Conservation (phyloP, 2,888 invertebrate genomes). For the Plagodis pulveraria region DNA sequence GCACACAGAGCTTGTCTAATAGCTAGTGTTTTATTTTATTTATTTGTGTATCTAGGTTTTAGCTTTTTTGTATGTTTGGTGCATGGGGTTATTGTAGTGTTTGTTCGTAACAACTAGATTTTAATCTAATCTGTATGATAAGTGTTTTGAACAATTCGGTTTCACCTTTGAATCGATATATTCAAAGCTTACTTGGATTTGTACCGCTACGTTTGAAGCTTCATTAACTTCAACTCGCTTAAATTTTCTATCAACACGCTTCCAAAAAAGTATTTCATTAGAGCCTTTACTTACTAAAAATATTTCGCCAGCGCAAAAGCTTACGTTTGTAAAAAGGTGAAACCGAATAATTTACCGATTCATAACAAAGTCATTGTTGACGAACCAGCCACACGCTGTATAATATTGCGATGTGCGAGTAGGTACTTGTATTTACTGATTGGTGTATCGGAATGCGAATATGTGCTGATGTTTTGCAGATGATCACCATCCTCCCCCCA, state of each 20-base stretch:
- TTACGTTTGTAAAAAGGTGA: conserved; percentile 50
- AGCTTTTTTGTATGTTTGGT: conserved; percentile 60
- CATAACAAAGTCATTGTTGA: conserved; percentile 43
- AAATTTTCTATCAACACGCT: conserved; percentile 32
- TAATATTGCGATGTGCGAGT: conserved; percentile 69
- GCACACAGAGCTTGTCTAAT: conserved; percentile 68
- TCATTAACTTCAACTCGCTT: conserved; percentile 36
- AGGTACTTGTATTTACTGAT: conserved; percentile 70
- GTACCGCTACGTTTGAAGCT: conserved; percentile 32
- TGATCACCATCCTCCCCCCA: conserved; percentile 98
- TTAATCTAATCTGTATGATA: too few relatives aligned
- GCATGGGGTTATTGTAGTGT: conserved; percentile 69
- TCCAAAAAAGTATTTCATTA: conserved; percentile 22
- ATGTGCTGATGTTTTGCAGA: conserved; percentile 94
- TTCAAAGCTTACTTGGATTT: conserved; percentile 30
- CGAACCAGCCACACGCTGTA: conserved; percentile 64
- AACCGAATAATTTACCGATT: conserved; percentile 45
- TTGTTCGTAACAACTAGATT: conserved; percentile 37
- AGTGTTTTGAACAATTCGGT: conserved; percentile 48
- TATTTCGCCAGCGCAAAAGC: conserved; percentile 28
- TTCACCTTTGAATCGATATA: conserved; percentile 51
- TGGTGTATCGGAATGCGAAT: conserved; percentile 86
- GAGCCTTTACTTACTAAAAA: conserved; percentile 4
- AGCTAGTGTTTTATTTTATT: conserved; percentile 55
- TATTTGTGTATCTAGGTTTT: conserved; percentile 45